A percentile compares a stretch with the other conserved stretches of the same genome.
Evolutionary conservation across 2,888 invertebrate species (phyloP).

Genomic region (Furcula furcula): DNA sequence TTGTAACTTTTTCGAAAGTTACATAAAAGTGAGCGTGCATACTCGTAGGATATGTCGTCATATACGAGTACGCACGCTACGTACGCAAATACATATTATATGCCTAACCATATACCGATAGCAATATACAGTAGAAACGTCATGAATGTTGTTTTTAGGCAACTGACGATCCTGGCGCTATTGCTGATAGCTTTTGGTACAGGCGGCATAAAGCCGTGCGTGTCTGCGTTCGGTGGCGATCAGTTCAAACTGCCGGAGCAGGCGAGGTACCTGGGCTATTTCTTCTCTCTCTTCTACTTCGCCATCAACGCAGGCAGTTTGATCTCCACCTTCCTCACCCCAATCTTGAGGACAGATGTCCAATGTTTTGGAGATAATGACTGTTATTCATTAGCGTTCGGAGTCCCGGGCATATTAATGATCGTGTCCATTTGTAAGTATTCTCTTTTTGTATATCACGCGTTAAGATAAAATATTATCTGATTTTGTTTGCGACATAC

Average conservation of each 20-base stretch:
- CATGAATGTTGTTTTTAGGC: too few species aligned
- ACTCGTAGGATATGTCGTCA: too few species aligned
- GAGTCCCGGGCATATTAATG: constrained; percentile 94
- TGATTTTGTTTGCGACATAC: too few species aligned
- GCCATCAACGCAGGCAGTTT: constrained; percentile 95
- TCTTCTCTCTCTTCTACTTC: constrained; percentile 97
- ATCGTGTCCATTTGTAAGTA: constrained; percentile 87
- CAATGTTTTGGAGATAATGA: constrained; percentile 88
- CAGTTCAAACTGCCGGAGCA: constrained; percentile 93
- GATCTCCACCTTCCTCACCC: constrained; percentile 93
- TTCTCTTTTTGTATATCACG: too few species aligned
- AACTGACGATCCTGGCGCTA: constrained; percentile 85
- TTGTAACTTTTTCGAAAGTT: too few species aligned
- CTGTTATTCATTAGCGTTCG: constrained; percentile 94
- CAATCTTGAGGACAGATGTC: constrained; percentile 90
- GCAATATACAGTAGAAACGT: too few species aligned
- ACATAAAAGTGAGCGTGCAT: too few species aligned
- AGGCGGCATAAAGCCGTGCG: constrained; percentile 98
- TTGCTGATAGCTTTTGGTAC: constrained; percentile 93
- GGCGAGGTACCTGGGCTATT: constrained; percentile 88
- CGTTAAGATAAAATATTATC: too few species aligned
- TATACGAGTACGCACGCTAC: too few species aligned
- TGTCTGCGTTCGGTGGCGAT: constrained; percentile 97
- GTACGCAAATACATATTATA: too few species aligned
- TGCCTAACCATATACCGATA: too few species aligned